A percentile compares a stretch with the other conserved stretches of the same genome.
Evolutionary conservation across 2,888 invertebrate species (phyloP).

Genomic region (Neria commutata): DNA sequence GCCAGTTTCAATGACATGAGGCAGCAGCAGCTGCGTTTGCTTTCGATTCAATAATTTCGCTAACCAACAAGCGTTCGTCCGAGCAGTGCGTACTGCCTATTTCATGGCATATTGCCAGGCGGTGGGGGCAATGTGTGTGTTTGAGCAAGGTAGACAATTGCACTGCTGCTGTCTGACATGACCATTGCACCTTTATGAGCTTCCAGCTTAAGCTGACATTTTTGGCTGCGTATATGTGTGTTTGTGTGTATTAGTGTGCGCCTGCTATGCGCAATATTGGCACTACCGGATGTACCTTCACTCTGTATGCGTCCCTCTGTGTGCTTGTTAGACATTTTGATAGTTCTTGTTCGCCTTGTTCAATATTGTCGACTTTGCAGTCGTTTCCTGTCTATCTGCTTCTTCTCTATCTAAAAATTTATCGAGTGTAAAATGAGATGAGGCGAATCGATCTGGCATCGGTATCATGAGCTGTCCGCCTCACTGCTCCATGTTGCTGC

Average conservation of each 20-base stretch:
- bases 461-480: no score
- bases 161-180: not conserved
- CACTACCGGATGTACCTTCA: not conserved
- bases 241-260: not conserved
- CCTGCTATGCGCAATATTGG: not conserved
- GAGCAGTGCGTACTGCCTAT: not conserved
- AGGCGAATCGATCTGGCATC: constrained; percentile 25
- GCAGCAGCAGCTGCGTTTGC: not conserved
- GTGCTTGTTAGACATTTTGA: not conserved
- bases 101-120: not conserved
- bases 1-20: no score
- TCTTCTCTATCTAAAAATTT: constrained; percentile 36
- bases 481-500: no score
- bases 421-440: constrained; percentile 39
- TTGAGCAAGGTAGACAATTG: not conserved
- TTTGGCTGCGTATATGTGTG: not conserved
- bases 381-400: no score
- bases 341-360: no score
- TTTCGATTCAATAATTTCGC: constrained; percentile 1
- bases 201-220: not conserved
- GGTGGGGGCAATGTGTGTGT: not conserved
- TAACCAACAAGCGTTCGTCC: not conserved
- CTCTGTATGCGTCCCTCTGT: not conserved
- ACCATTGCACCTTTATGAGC: not conserved
- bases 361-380: no score